Conservation (phyloP, 2,888 invertebrate species). For the Rhyacophila evoluta region DNA sequence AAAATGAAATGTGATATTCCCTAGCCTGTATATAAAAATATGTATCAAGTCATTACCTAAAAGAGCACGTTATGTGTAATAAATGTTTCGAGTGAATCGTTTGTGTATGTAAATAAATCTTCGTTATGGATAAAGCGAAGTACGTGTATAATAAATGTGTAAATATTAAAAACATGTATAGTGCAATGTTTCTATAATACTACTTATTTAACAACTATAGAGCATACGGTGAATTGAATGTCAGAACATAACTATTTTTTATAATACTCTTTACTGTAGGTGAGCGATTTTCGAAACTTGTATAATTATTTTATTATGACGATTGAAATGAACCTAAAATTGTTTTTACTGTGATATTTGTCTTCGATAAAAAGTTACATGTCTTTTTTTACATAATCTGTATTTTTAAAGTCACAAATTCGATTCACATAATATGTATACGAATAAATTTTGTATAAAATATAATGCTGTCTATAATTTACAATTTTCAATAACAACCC, state of each 20-base stretch:
- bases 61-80: conserved; percentile 6
- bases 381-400: conserved; percentile 35
- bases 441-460: conserved; percentile 36
- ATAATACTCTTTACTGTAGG: conserved; percentile 22
- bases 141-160: neutral
- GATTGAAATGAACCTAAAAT: conserved; percentile 9
- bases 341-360: conserved; percentile 46
- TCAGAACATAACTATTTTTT: conserved; percentile 22
- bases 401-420: conserved; percentile 23
- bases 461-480: conserved; percentile 12
- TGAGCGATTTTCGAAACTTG: conserved; percentile 11
- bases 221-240: conserved; percentile 12
- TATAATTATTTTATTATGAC: conserved; percentile 13
- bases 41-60: conserved; percentile 28
- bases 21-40: conserved; percentile 50
- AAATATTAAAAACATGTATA: conserved; percentile 3
- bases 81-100: conserved; percentile 11
- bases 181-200: conserved; percentile 13
- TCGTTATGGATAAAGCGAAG: neutral
- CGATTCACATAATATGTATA: conserved; percentile 37
- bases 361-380: conserved; percentile 43
- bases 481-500: neutral
- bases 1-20: conserved; percentile 52
- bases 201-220: conserved; percentile 22
- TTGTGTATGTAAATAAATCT: conserved; percentile 1